These are phyloP conservation scores for Trachurus trachurus DNA, from an alignment of 2,797 vertebrate genomes.

Conservation along the genomic window DNA sequence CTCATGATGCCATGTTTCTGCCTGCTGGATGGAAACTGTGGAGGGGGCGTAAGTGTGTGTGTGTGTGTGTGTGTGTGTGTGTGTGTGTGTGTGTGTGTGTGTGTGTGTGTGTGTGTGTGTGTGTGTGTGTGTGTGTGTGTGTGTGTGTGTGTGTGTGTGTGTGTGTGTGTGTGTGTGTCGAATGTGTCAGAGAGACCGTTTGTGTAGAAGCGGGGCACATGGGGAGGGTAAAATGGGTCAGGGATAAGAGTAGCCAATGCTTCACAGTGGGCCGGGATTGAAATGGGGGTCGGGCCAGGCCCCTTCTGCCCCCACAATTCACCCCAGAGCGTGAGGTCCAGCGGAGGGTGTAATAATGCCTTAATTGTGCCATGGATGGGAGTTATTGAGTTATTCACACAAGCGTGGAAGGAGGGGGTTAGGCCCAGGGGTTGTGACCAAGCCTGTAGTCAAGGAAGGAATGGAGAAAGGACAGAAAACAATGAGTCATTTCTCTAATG, in stretches of 20 bases:
- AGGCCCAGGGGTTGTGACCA: slow-evolving; percentile 70
- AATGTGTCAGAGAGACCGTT: slow-evolving; percentile 21
- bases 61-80: slow-evolving; percentile 9
- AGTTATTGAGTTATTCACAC: slow-evolving; percentile 83
- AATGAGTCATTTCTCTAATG: slow-evolving; percentile 82
- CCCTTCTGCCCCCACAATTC: slow-evolving; percentile 59
- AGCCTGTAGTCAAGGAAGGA: slow-evolving; percentile 73
- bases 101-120: background rate
- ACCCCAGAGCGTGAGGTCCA: slow-evolving; percentile 71
- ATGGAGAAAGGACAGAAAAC: slow-evolving; percentile 68
- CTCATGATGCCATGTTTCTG: slow-evolving; percentile 75
- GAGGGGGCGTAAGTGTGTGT: slow-evolving; percentile 24
- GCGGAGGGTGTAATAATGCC: slow-evolving; percentile 82
- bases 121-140: slow-evolving; percentile 3
- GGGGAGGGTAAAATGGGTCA: slow-evolving; percentile 80
- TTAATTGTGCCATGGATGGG: slow-evolving; percentile 81
- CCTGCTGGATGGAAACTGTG: slow-evolving; percentile 66
- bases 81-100: background rate
- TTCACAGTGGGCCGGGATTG: slow-evolving; percentile 57
- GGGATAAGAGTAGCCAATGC: slow-evolving; percentile 70
- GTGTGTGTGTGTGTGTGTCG: background rate
- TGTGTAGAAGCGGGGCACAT: slow-evolving; percentile 57
- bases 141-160: slow-evolving; percentile 20
- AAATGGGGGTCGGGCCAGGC: slow-evolving; percentile 50
- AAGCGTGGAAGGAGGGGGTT: slow-evolving; percentile 52